Evolutionary conservation across 2,888 invertebrate genomes (phyloP).

Genomic region (Dicyrtomina minuta): DNA sequence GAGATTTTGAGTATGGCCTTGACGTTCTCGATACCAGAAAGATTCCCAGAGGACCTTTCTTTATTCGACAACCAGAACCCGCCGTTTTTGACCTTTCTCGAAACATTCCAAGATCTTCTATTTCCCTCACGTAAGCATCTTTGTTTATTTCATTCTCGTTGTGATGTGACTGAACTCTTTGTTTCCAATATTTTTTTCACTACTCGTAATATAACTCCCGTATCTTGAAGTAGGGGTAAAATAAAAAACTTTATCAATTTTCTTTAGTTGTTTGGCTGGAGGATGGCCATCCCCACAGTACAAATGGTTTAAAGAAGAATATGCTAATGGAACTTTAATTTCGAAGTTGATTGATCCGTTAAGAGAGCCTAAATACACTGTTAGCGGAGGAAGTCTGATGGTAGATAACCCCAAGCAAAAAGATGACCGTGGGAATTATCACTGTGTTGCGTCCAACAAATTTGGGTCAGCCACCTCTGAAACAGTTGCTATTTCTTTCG

Average conservation of each 20-base stretch:
- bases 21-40: slow-evolving; percentile 76
- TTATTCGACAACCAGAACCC: slow-evolving; percentile 79
- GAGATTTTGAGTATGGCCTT: slow-evolving; percentile 82
- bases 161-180: not conserved
- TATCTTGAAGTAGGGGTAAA: not conserved
- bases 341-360: slow-evolving; percentile 77
- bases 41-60: slow-evolving; percentile 85
- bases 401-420: slow-evolving; percentile 77
- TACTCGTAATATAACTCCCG: not conserved
- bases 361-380: slow-evolving; percentile 71
- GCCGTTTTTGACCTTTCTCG: slow-evolving; percentile 79
- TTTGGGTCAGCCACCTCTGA: slow-evolving; percentile 87
- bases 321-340: slow-evolving; percentile 73
- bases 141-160: not conserved
- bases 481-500: slow-evolving; percentile 83
- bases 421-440: slow-evolving; percentile 81
- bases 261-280: slow-evolving; percentile 71
- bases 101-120: slow-evolving; percentile 69
- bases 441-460: slow-evolving; percentile 86
- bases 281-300: slow-evolving; percentile 89
- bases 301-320: slow-evolving; percentile 86
- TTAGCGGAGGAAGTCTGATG: slow-evolving; percentile 88
- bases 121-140: slow-evolving; percentile 64
- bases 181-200: not conserved
- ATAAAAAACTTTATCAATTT: not conserved